Percentiles rank a stretch among this genome's conserved stretches.
phyloP scores from a whole-genome alignment of 2,888 invertebrate genomes.

The Sinelater perroti region DNA sequence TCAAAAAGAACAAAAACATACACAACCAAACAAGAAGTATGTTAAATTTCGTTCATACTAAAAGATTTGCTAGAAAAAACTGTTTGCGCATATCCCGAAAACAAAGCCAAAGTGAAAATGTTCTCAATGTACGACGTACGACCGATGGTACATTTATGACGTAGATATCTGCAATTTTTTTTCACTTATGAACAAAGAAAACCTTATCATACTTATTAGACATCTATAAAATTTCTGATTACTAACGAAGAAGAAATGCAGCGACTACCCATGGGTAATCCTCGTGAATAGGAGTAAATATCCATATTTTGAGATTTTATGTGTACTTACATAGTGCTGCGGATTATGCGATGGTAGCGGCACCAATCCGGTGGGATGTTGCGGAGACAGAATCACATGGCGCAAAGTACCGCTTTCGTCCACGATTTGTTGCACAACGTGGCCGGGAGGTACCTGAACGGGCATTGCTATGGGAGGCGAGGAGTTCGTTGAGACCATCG shows the following conservation, averaged over 20 bases:
- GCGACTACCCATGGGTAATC: neutral
- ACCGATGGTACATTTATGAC: no score
- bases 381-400: conserved; percentile 88
- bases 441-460: conserved; percentile 90
- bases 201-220: no score
- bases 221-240: conserved; percentile 8
- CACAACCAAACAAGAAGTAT: no score
- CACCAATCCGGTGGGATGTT: conserved; percentile 64
- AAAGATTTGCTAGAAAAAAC: no score
- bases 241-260: conserved; percentile 1
- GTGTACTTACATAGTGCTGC: conserved; percentile 72
- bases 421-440: conserved; percentile 90
- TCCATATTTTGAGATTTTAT: conserved; percentile 14
- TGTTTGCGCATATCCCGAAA: no score
- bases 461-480: conserved; percentile 85
- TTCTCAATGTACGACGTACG: no score
- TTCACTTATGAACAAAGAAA: no score
- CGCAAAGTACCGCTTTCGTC: conserved; percentile 89
- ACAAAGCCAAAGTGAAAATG: no score
- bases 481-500: conserved; percentile 84
- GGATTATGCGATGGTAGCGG: conserved; percentile 68
- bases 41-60: no score
- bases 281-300: no score
- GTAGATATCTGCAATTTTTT: no score
- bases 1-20: no score